Evolutionary conservation across 1,140 invertebrate species (phyloP), one percentile per base, ranked within the genome.

Genomic region (Drosophila micromelanica): DNA sequence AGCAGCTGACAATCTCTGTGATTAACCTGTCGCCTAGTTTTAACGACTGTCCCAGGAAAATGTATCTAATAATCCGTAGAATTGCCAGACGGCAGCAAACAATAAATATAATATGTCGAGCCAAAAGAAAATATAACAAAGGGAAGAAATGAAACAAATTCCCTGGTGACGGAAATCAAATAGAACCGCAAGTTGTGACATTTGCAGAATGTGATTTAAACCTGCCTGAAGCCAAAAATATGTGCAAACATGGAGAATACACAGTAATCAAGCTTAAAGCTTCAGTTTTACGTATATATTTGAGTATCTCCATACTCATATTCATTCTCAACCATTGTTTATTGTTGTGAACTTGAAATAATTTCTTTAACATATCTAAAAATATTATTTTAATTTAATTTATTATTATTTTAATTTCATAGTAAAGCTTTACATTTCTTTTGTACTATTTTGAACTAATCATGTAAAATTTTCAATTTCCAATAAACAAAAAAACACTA

Each of bases 51-150:
- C 20, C 27, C 5, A 49, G 27, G 32, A 59, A 49, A 67, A 59
- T 51, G 38, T 43, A 59, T 32, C 35, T 59, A 30, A 68, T 51
- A 32, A 60, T 37, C 32, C 35, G 30, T 27, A 43, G 17, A 23
- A 17, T 51, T 60, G 64, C 30, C 30, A 35, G 40, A 15, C 40
- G 35, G 4, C 55, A 20, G 43, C 43, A 60, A 17, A 35, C 8
- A 64, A 54, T 45, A 69, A 52, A 52, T 60, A 69, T 45, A 12
- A 60, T 51, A 68, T 60, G 55, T n/a, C 45, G 9, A 59, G 7
- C n/a, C 20, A 68, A 51, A 60, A 52, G 57, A 69, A 69, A 69
- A 56, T 30, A 15, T 13, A 56, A 4, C 40, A 38, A 45, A 49
- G 8, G 15, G 8, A 23, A 8, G 15, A 45, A 46, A 54, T 46